Base-by-base conservation (phyloP, 2,888 invertebrate genomes). In the Uropetala carovei region DNA sequence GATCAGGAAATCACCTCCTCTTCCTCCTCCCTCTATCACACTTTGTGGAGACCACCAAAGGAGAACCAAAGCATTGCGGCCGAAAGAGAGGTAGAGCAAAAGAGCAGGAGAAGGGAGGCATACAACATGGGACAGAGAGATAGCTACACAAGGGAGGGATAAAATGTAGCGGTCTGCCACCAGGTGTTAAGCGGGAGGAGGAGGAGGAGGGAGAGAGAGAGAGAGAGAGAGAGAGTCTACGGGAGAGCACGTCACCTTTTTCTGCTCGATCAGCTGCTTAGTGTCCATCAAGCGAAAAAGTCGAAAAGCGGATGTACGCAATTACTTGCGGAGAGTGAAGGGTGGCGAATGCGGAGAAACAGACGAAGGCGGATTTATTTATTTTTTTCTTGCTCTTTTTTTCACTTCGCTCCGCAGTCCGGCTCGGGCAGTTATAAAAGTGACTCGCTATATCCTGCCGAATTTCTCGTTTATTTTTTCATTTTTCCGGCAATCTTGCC, bases 261-360 rank as follows among this genome's bases (percentile, higher is more conserved):
- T 68, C 68, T 86, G 86, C 59, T 60, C 86, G 86, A 86, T 86
- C 86, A 86, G 86, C 86, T 86, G 86, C 30, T 27, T 30, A 86
- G 86, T 60, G 86, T 86, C 86, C 86, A 60, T 86, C 86, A 59
- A 86, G 22, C 60, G 60, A 86, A 22, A 30, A 10, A 86, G 83
- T 10, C 9, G 9, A 57, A 18, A 60, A 22, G 86, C 86, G 86
- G 86, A 86, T 60, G 86, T 60, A 18, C 30, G 86, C 86, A 86
- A 60, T 86, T 86, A 86, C 60, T 30, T 18, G 86, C 30, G 86
- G 68, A 68, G 18, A 68, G 68, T 68, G 68, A 68, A 68, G 68
- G 68, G 68, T 68, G 68, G 68, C n/a, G 68, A 68, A n/a, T 18
- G 68, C 68, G 18, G n/a, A 7, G 22, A 68, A 68, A 68, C 68